Evolutionary conservation across 2,888 invertebrate species (phyloP).

Genomic region (Vannuccia rotundouncinata): DNA sequence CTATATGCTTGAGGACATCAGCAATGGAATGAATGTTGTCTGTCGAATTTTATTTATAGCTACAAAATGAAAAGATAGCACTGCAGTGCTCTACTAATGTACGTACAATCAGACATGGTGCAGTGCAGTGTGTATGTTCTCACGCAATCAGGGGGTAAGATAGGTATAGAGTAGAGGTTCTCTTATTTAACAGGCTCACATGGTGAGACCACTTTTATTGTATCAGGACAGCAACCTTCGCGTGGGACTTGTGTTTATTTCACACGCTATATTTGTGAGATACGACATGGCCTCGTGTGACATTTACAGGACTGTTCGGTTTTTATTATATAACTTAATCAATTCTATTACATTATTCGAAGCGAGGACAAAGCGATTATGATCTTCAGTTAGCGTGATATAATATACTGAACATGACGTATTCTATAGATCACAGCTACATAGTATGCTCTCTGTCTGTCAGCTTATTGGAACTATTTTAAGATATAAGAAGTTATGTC

Average conservation of each 20-base stretch:
- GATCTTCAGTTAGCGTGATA: no score
- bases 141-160: neutral
- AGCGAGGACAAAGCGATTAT: no score
- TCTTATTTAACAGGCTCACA: neutral
- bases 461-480: no score
- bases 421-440: no score
- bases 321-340: no score
- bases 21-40: neutral
- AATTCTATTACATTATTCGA: no score
- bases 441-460: no score
- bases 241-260: slow-evolving; percentile 24
- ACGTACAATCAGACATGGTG: neutral
- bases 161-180: neutral
- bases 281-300: neutral
- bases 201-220: neutral
- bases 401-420: no score
- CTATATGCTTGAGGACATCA: slow-evolving; percentile 24
- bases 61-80: neutral
- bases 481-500: no score
- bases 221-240: no score
- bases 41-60: no score
- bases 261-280: neutral
- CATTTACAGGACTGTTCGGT: neutral
- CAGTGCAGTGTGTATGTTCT: neutral
- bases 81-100: neutral